Evolutionary conservation across 2,113 vertebrate species (phyloP).

Genomic region (Archilochus colubris): DNA sequence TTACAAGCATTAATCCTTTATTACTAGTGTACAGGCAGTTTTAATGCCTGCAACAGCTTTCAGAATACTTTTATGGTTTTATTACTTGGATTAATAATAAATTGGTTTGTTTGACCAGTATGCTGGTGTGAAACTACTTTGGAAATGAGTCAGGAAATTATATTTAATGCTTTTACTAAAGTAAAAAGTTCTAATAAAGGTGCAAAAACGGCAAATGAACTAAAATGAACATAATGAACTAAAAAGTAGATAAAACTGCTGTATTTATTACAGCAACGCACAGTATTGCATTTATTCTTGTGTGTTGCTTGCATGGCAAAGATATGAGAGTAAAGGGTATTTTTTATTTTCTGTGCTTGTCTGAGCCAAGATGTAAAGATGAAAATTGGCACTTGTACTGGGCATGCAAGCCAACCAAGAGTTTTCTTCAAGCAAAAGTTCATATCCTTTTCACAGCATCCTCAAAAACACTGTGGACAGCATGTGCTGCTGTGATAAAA

Average conservation of each 20-base stretch:
- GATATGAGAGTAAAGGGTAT: neutral
- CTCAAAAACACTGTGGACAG: neutral
- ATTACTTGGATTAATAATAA: constrained; percentile 24
- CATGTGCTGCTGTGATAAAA: neutral
- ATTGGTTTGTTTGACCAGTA: neutral
- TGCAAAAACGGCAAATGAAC: neutral
- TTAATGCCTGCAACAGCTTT: neutral
- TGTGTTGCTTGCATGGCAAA: neutral
- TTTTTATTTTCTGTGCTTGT: neutral
- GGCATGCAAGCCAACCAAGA: neutral
- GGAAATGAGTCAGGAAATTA: neutral
- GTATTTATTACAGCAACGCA: neutral
- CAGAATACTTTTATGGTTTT: neutral
- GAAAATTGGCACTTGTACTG: neutral
- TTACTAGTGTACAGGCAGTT: neutral
- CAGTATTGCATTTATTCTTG: neutral
- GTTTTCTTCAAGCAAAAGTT: neutral
- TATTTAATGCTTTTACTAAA: neutral
- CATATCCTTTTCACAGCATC: neutral
- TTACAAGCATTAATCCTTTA: neutral
- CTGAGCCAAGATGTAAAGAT: neutral
- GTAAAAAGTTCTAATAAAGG: neutral
- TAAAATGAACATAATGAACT: neutral
- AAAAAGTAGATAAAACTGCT: neutral
- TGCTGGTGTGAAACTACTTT: neutral